phyloP scores from a whole-genome alignment of 2,888 invertebrate genomes.

The Chaetogeoica ovagalla region DNA sequence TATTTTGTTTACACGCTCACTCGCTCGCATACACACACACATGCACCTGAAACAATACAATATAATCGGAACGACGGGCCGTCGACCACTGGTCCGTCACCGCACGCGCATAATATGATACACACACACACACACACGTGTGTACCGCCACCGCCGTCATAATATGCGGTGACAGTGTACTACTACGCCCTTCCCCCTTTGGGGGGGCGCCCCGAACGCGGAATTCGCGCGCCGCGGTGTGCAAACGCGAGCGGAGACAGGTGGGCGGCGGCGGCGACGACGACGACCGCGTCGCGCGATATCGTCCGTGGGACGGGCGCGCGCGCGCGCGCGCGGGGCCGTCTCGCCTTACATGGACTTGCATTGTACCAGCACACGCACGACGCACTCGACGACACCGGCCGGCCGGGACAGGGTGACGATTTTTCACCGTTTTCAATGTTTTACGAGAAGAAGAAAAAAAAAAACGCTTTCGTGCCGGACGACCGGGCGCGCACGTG shows the following conservation, averaged over 20 bases:
- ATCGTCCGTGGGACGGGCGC: constrained; percentile 50
- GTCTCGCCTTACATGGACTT: constrained; percentile 43
- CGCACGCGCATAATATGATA: not conserved
- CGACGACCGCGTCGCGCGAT: too few species aligned
- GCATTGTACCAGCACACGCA: constrained; percentile 44
- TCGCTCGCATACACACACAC: not conserved
- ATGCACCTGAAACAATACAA: constrained; percentile 31
- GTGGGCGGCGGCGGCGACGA: too few species aligned
- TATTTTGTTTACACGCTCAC: constrained; percentile 25
- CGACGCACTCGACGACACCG: not conserved
- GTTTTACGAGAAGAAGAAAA: not conserved
- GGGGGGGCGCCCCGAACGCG: constrained; percentile 24
- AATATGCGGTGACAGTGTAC: not conserved
- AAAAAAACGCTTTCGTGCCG: constrained; percentile 1
- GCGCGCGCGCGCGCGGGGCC: constrained; percentile 8
- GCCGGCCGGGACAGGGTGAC: not conserved
- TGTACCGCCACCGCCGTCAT: not conserved
- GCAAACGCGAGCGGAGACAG: not conserved
- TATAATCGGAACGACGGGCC: constrained; percentile 26
- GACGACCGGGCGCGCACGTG: not conserved
- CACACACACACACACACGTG: not conserved
- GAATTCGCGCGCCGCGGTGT: constrained; percentile 34
- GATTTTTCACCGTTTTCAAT: constrained; percentile 8
- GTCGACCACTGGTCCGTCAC: constrained; percentile 38
- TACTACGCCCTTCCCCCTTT: constrained; percentile 14